phyloP scores from a whole-genome alignment of 1,140 invertebrate genomes.

The Tachypleus tridentatus region DNA sequence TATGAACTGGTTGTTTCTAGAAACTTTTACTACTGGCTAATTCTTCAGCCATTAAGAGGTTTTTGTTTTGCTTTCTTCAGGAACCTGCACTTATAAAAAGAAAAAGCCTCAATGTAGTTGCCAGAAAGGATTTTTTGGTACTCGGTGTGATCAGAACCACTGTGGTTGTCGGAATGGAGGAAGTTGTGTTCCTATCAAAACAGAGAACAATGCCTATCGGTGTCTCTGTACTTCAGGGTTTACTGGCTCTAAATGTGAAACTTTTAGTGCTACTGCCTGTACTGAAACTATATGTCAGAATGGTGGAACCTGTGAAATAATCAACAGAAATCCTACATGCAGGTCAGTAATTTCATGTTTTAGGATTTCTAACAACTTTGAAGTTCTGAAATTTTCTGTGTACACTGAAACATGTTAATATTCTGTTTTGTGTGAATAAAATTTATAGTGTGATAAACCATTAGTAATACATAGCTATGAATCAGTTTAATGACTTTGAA shows the following conservation, averaged over 20 bases:
- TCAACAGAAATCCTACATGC: constrained; percentile 32
- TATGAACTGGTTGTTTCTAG: no score
- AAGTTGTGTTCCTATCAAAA: constrained; percentile 21
- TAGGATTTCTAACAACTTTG: no score
- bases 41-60: background rate
- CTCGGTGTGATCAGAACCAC: constrained; percentile 25
- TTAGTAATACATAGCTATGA: no score
- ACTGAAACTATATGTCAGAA: constrained; percentile 31
- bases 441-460: no score
- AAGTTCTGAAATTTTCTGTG: constrained; percentile 4
- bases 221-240: constrained; percentile 41
- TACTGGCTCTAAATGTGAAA: constrained; percentile 45
- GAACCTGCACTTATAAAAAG: constrained; percentile 20
- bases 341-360: constrained; percentile 23
- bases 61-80: constrained; percentile 13
- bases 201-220: constrained; percentile 21
- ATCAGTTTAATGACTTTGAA: no score
- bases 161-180: constrained; percentile 44
- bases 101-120: constrained; percentile 27
- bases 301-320: constrained; percentile 35
- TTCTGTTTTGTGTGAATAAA: no score
- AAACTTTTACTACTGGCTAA: no score
- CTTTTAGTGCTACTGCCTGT: constrained; percentile 20
- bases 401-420: background rate
- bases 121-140: constrained; percentile 25